Percentiles rank a stretch among this genome's conserved stretches.
Evolutionary conservation across 1,140 invertebrate species (phyloP).

Genomic region (Sinella curviseta): DNA sequence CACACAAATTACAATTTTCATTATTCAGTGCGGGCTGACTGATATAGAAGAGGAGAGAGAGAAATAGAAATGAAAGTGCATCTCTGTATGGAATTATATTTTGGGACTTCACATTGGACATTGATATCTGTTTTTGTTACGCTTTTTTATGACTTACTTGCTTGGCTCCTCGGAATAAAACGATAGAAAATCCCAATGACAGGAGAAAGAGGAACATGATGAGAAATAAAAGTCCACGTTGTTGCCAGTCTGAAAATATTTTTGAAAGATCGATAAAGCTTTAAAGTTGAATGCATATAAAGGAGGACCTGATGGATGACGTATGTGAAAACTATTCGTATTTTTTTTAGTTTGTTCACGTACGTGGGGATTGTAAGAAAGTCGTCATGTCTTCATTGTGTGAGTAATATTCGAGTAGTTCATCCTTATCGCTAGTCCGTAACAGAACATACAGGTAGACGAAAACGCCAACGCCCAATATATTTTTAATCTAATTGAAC

Average conservation of each 20-base stretch:
- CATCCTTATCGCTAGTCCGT: not conserved
- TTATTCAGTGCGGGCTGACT: no score
- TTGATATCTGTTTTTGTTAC: conserved; percentile 1
- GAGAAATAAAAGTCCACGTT: conserved; percentile 20
- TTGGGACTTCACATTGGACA: no score
- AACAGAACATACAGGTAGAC: conserved; percentile 3
- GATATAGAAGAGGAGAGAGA: no score
- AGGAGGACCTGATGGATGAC: not conserved
- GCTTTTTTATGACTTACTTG: not conserved
- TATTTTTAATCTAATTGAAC: conserved; percentile 8
- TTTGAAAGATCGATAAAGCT: not conserved
- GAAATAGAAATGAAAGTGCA: no score
- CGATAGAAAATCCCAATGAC: not conserved
- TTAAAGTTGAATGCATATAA: not conserved
- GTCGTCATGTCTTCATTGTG: conserved; percentile 10
- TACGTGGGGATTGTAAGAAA: conserved; percentile 11
- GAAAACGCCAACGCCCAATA: not conserved
- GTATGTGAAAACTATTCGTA: not conserved
- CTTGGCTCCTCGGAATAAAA: not conserved
- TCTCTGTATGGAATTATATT: no score
- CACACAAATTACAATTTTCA: no score
- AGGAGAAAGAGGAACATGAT: conserved; percentile 8
- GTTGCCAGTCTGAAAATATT: conserved; percentile 23
- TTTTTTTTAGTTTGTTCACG: not conserved
- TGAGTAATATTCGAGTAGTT: conserved; percentile 13